Base-by-base conservation (phyloP, 2,888 invertebrate species). In the Micropterix aruncella region DNA sequence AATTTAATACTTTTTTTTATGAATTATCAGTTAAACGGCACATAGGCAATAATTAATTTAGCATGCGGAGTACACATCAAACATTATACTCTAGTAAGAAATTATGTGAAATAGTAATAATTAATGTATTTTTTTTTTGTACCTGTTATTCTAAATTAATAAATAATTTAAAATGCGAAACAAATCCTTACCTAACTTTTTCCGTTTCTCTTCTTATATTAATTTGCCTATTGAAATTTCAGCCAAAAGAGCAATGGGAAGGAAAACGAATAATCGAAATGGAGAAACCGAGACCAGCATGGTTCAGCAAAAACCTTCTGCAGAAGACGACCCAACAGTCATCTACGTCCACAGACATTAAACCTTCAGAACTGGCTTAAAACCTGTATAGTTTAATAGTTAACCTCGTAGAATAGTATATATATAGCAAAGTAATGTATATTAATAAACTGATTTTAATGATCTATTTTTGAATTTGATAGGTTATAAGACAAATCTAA, bases 251-350 rank as follows among this genome's bases (percentile, higher is more conserved):
- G 53, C 73, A 68, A 50, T 74, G 74, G 61, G 65, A 79, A 54
- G 79, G 80, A 1, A 90, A 89, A 63, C 74, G 84, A 53, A 75
- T 94, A 49, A 78, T 95, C 14, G 92, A 94, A 69, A 77, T 92
- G 74, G 73, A 83, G 40, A 91, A 87, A 59, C 76, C 82, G 45
- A 73, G 93, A 49, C 94, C 94, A 3, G 64, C 77, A 37, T 95
- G 93, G 92, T 95, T 93, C 57, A 80, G 84, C 52, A 80, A 80
- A 55, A 90, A 91, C 65, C 70, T 94, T 42, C 63, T 91, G 16
- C 82, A 91, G 57, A 80, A 81, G 57, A 76, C 83, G 1, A 86
- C 87, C 15, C 79, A 84, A 53, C 74, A 79, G 50, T 73, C 79
- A 37, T 76, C 83, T 1, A 68, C 73, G 27, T 75, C 77, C n/a